Conservation (phyloP, 2,113 vertebrate species). For the Helogale parvula region DNA sequence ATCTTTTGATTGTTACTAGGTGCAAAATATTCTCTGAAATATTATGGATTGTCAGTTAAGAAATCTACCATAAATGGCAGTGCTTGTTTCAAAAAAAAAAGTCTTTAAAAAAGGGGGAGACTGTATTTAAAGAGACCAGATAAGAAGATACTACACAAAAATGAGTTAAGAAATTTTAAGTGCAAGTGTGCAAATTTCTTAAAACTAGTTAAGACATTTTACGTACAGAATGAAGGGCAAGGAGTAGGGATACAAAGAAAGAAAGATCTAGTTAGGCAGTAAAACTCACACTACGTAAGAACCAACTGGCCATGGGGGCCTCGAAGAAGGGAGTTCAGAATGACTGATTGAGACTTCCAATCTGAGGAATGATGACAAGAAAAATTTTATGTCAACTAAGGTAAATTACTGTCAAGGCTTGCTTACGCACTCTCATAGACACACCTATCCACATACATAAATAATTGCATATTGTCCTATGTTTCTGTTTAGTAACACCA, state of each 20-base stretch:
- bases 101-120: background rate
- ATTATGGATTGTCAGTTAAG: background rate
- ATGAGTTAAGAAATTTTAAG: background rate
- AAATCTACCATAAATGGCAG: background rate
- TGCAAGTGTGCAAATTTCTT: background rate
- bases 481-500: slow-evolving; percentile 49
- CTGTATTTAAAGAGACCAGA: background rate
- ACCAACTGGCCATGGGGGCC: background rate
- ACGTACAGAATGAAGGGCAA: background rate
- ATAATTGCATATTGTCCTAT: slow-evolving; percentile 20
- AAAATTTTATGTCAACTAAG: background rate
- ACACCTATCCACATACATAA: background rate
- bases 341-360: background rate
- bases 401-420: background rate
- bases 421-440: background rate
- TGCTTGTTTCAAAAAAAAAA: background rate
- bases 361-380: slow-evolving; percentile 12
- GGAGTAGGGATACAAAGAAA: background rate
- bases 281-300: background rate
- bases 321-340: background rate
- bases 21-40: background rate
- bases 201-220: background rate
- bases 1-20: background rate
- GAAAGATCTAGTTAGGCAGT: background rate
- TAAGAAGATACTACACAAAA: background rate